These are phyloP conservation scores for Chaunax sp. DNA, from an alignment of 2,797 vertebrate species.

Conservation along the genomic window DNA sequence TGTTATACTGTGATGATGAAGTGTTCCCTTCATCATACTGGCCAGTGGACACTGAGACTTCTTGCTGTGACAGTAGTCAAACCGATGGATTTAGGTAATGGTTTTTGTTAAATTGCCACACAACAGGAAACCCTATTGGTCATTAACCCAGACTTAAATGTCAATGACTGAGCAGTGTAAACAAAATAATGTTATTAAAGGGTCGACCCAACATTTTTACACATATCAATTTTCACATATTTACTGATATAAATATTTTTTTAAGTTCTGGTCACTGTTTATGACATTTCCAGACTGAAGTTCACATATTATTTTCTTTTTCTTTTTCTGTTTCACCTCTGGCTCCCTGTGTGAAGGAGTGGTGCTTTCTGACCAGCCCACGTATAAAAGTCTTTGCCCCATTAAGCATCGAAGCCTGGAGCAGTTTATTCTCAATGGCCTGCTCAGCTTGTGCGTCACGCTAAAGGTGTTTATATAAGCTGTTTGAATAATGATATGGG, in stretches of 20 bases:
- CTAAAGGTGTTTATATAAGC: constrained; percentile 90
- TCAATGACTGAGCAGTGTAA: neutral
- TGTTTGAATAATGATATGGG: constrained; percentile 90
- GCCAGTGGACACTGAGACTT: too few species aligned
- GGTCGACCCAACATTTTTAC: neutral
- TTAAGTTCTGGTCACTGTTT: neutral
- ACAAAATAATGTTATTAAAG: neutral
- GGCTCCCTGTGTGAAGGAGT: neutral
- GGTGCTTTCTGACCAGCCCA: constrained; percentile 5
- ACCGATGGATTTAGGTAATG: too few species aligned
- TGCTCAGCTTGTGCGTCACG: constrained; percentile 60
- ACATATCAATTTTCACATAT: neutral
- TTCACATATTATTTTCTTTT: neutral
- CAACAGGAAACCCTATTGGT: too few species aligned
- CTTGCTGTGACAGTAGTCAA: too few species aligned
- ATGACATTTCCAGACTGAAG: neutral
- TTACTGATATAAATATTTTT: neutral
- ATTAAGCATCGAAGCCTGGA: constrained; percentile 21
- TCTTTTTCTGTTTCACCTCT: neutral
- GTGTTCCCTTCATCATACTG: too few species aligned
- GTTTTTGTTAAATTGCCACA: too few species aligned
- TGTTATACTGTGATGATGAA: too few species aligned
- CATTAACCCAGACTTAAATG: too few species aligned
- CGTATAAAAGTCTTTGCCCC: constrained; percentile 14
- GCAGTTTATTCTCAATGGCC: constrained; percentile 14